Percentiles rank a stretch among this genome's conserved stretches.
phyloP scores from a whole-genome alignment of 2,797 vertebrate genomes.

The Poeciliopsis infans region DNA sequence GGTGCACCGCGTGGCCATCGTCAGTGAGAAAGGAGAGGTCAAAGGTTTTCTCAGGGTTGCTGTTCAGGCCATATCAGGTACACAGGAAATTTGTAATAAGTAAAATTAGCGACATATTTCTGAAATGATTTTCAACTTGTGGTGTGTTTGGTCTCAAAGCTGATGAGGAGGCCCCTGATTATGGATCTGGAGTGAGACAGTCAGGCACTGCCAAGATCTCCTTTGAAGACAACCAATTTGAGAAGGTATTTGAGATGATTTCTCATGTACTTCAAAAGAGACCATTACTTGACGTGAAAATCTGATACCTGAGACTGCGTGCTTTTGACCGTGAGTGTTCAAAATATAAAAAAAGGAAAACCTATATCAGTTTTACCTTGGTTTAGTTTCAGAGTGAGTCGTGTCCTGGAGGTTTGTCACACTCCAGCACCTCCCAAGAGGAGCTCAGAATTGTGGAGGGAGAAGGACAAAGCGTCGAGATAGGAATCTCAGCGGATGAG shows the following conservation, averaged over 20 bases:
- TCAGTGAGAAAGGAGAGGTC: constrained; percentile 97
- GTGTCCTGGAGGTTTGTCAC: constrained; percentile 84
- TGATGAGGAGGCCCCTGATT: constrained; percentile 97
- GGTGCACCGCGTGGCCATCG: constrained; percentile 95
- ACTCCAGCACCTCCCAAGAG: constrained; percentile 93
- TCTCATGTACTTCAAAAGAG: background rate
- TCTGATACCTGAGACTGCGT: background rate
- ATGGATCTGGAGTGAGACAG: constrained; percentile 94
- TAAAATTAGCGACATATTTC: background rate
- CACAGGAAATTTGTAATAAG: background rate
- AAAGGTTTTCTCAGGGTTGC: constrained; percentile 97
- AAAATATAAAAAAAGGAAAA: background rate
- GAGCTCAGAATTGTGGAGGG: constrained; percentile 96
- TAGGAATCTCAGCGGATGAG: constrained; percentile 89
- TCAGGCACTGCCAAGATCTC: constrained; percentile 97
- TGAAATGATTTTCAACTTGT: constrained; percentile 2
- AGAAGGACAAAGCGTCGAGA: constrained; percentile 89
- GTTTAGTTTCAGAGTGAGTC: constrained; percentile 93
- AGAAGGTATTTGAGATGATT: constrained; percentile 84
- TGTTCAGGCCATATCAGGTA: constrained; percentile 97
- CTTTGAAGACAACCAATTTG: constrained; percentile 96
- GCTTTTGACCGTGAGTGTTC: background rate
- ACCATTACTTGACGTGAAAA: background rate
- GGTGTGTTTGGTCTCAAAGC: constrained; percentile 74
- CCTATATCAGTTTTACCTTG: constrained; percentile 2